phyloP scores from a whole-genome alignment of 2,888 invertebrate species.

The Pemphredon lugubris region DNA sequence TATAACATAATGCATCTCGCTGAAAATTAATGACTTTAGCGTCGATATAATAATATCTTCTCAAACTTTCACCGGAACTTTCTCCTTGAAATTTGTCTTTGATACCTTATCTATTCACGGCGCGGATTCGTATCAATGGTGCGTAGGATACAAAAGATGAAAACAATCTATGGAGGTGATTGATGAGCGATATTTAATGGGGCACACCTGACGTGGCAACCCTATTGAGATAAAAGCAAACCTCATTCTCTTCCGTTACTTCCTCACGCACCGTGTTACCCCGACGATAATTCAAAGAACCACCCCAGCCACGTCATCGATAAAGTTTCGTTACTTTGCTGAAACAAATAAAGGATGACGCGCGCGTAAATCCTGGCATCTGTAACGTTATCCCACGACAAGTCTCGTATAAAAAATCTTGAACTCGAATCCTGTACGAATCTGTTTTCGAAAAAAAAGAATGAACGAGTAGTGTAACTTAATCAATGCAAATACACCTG shows the following conservation, averaged over 20 bases:
- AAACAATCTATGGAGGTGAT: conserved; percentile 59
- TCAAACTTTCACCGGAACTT: background rate
- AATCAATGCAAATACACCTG: too few species aligned
- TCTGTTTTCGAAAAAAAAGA: too few species aligned
- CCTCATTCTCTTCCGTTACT: conserved; percentile 31
- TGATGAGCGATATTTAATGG: conserved; percentile 63
- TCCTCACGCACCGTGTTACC: conserved; percentile 57
- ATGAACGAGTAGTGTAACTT: too few species aligned
- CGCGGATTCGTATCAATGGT: conserved; percentile 20
- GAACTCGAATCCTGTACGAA: too few species aligned
- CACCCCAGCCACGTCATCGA: conserved; percentile 12
- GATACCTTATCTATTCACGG: conserved; percentile 36
- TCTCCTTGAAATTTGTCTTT: conserved; percentile 17
- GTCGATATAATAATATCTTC: background rate
- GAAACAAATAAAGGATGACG: conserved; percentile 15
- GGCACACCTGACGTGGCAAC: conserved; percentile 44
- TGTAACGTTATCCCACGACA: too few species aligned
- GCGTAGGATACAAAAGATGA: conserved; percentile 44
- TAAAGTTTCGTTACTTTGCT: conserved; percentile 37
- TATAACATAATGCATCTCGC: too few species aligned
- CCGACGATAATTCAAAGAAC: conserved; percentile 55
- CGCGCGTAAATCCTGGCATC: conserved; percentile 14
- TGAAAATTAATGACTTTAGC: too few species aligned
- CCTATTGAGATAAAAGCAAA: conserved; percentile 58
- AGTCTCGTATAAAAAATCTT: too few species aligned